Percentiles rank a stretch among this genome's conserved stretches.
These are phyloP conservation scores for Sisyra nigra DNA, from an alignment of 2,888 invertebrate species.

Conservation along the genomic window DNA sequence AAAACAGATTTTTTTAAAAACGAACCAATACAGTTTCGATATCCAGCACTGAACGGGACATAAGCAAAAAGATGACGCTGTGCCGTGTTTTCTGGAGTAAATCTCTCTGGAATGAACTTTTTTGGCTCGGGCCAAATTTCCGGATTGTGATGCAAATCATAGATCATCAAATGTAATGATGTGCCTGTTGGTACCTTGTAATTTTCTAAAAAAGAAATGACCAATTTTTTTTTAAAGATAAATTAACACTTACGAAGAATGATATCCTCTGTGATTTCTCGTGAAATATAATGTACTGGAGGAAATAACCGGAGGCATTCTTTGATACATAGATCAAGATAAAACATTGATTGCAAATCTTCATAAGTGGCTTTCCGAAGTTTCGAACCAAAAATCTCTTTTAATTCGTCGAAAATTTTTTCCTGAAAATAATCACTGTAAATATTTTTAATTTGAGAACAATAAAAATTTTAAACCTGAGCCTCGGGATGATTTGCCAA, in stretches of 20 bases:
- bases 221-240: background rate
- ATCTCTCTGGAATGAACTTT: slow-evolving; percentile 52
- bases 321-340: slow-evolving; percentile 47
- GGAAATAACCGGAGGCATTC: slow-evolving; percentile 46
- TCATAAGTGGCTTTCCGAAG: slow-evolving; percentile 33
- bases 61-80: slow-evolving; percentile 43
- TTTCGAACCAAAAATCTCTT: slow-evolving; percentile 27
- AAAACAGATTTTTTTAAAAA: no score
- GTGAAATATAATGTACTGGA: slow-evolving; percentile 45
- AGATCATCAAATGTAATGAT: slow-evolving; percentile 36
- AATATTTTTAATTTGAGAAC: no score
- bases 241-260: slow-evolving; percentile 30
- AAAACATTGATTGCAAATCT: slow-evolving; percentile 40
- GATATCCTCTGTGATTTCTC: slow-evolving; percentile 32
- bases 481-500: slow-evolving; percentile 31
- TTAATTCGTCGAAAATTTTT: slow-evolving; percentile 27
- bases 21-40: slow-evolving; percentile 24
- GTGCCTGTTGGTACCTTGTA: slow-evolving; percentile 32
- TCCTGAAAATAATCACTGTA: no score
- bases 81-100: slow-evolving; percentile 38
- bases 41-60: slow-evolving; percentile 21
- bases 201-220: slow-evolving; percentile 22
- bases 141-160: slow-evolving; percentile 44
- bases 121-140: slow-evolving; percentile 44
- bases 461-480: slow-evolving; percentile 21